Evolutionary conservation across 1,140 invertebrate species (phyloP), one percentile per base, ranked within the genome.

Genomic region (Drosophila bipectinata): DNA sequence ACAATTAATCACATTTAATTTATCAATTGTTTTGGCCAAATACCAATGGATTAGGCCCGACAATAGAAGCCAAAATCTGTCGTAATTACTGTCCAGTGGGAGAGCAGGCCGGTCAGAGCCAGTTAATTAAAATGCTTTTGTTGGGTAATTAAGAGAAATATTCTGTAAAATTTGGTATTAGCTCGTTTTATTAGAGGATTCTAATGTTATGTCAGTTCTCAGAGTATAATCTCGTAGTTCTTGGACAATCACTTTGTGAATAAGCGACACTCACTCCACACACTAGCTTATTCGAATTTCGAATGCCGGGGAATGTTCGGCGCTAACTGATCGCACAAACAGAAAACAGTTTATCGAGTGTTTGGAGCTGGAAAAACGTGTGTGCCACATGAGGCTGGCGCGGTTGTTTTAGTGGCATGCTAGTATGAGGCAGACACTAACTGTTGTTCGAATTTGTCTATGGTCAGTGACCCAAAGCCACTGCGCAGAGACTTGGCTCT

Each of bases 401-500:
- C 64, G 39, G 67, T 67, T n/a, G 39, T 14, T 5, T 41, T 41
- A 6, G 39, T 41, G 39, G 41, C 41, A 44, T 15, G 41, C 15
- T 18, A 14, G 41, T 37, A 9, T 10, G 34, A 3, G 9, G 34
- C 21, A 45, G 64, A 67, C 54, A 57, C 57, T 83, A 83, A 83
- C 80, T 69, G 80, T 76, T 87, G 72, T 63, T 73, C 68, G 75
- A 78, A 87, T 87, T 87, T 87, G 82, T 87, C 75, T 82, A 64
- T 87, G 82, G 82, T 87, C 82, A 87, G 82, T 88, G 82, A 87
- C 83, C 83, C 60, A 81, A 30, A 7, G 26, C 26, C 26, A 28
- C 26, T 6, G 26, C 26, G 26, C 26, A 5, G 26, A 28, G 45
- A 18, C 32, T 24, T 3, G 21, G 10, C 15, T 64, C 15, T 12